Evolutionary conservation across 1,140 invertebrate genomes (phyloP).

Genomic region (Eulimnadia texana): DNA sequence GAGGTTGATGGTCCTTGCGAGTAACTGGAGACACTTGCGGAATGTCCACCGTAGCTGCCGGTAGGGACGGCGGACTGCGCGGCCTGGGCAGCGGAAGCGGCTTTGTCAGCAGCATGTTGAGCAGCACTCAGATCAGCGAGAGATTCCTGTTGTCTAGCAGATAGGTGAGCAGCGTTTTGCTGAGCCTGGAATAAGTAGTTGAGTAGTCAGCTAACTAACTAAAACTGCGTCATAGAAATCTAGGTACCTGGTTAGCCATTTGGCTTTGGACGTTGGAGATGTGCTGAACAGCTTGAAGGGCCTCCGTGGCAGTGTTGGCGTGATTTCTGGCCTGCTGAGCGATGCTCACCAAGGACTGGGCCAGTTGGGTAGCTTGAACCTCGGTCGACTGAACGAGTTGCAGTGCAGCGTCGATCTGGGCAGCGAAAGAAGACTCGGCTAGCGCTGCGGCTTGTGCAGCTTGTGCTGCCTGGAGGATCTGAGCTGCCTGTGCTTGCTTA

Average conservation of each 20-base stretch:
- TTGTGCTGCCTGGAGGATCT: constrained; percentile 12
- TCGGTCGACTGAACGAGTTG: constrained; percentile 23
- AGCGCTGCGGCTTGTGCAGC: neutral
- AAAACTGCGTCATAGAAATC: too few relatives aligned
- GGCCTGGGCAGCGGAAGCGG: constrained; percentile 18
- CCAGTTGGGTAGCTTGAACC: constrained; percentile 22
- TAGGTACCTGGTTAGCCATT: constrained; percentile 18
- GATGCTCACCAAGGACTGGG: constrained; percentile 20
- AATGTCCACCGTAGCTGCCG: neutral
- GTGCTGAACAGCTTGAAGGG: constrained; percentile 15
- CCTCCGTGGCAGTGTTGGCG: constrained; percentile 20
- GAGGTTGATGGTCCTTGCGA: neutral
- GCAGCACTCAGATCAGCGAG: constrained; percentile 22
- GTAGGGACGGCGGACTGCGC: constrained; percentile 19
- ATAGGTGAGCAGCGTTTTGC: constrained; percentile 23
- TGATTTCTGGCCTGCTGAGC: constrained; percentile 20
- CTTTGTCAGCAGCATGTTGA: constrained; percentile 22
- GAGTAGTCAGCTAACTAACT: neutral
- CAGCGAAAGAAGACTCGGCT: constrained; percentile 12
- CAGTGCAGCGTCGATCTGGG: constrained; percentile 16
- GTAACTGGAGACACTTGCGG: neutral
- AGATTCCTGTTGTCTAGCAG: constrained; percentile 22
- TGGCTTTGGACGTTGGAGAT: constrained; percentile 20
- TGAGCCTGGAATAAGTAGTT: constrained; percentile 18
- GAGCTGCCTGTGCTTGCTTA: constrained; percentile 21